Evolutionary conservation across 2,113 vertebrate species (phyloP).

Genomic region (Seriola aureovittata): DNA sequence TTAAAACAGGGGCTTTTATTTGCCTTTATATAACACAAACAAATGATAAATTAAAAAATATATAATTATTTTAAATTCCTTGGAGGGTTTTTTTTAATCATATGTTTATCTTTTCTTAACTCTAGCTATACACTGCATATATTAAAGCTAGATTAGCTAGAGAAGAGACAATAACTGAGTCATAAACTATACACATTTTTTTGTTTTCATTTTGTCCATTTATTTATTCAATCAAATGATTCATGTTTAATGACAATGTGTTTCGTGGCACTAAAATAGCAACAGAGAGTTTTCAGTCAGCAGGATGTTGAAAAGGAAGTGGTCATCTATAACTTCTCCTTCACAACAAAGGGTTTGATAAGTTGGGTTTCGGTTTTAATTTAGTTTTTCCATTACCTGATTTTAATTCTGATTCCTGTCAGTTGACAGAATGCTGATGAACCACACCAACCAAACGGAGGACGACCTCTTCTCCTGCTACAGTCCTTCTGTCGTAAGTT

Average conservation of each 20-base stretch:
- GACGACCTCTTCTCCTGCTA: slow-evolving; percentile 86
- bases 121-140: no score
- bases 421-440: slow-evolving; percentile 72
- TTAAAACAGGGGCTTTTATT: not conserved
- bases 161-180: no score
- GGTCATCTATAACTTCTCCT: slow-evolving; percentile 6
- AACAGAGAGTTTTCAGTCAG: not conserved
- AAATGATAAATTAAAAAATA: no score
- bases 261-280: not conserved
- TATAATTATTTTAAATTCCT: no score
- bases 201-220: not conserved
- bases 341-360: rapidly evolving
- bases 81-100: no score
- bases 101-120: no score
- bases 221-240: not conserved
- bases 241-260: not conserved
- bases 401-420: not conserved
- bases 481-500: slow-evolving; percentile 84
- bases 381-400: not conserved
- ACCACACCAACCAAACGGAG: slow-evolving; percentile 65
- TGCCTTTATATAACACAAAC: not conserved
- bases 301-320: slow-evolving; percentile 26
- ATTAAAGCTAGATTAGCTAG: no score
- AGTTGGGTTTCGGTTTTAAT: not conserved
- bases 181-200: no score